A percentile compares a stretch with the other conserved stretches of the same genome.
Evolutionary conservation across 2,797 vertebrate species (phyloP).

Genomic region (Threskiornis aethiopicus): DNA sequence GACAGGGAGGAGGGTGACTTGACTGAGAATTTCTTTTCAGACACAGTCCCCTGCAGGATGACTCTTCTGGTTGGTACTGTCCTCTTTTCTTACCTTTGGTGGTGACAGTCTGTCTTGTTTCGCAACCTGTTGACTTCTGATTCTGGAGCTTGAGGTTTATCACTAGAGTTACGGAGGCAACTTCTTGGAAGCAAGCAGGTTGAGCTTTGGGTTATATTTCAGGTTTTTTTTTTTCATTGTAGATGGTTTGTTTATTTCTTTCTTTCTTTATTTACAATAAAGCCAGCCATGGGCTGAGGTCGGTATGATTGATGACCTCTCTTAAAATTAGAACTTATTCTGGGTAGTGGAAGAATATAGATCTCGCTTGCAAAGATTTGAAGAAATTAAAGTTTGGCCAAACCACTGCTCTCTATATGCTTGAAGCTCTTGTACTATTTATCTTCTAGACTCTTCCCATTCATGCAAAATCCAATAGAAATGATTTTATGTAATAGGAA

Average conservation of each 20-base stretch:
- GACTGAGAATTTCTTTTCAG: background rate
- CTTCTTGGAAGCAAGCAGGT: background rate
- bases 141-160: background rate
- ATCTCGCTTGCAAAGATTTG: background rate
- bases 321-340: background rate
- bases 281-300: background rate
- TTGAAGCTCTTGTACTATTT: background rate
- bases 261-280: background rate
- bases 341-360: background rate
- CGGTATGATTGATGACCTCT: background rate
- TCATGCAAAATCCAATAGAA: background rate
- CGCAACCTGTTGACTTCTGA: background rate
- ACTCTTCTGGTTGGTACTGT: background rate
- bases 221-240: background rate
- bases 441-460: background rate
- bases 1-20: background rate
- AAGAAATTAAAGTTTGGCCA: background rate
- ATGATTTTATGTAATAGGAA: background rate
- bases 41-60: background rate
- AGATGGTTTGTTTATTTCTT: background rate
- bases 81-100: background rate
- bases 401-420: background rate
- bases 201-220: background rate
- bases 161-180: rapidly evolving
- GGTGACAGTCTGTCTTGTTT: background rate